Base-by-base conservation (phyloP, 2,888 invertebrate species). In the Acronicta psi region DNA sequence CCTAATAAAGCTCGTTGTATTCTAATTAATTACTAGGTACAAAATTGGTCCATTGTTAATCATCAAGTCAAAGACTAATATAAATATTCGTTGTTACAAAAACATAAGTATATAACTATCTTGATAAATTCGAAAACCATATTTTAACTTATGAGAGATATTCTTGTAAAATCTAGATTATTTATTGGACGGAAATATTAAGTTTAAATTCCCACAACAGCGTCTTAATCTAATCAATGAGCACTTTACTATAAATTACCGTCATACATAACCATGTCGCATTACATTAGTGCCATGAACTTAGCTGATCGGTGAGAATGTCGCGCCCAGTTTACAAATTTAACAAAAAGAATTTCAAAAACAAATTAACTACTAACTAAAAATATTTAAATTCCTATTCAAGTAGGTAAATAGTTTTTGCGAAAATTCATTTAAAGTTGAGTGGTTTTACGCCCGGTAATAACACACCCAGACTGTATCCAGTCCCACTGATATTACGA, bases 1-100 rank as follows among this genome's bases (percentile, higher is more conserved):
- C 42, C 89, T 91, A 90, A 84, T 91, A 91, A 91, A 91, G 91
- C 91, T 91, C 86, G 76, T 84, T 86, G 85, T 82, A 79, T 76
- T 82, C 81, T 70, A 77, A 79, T 61, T 78, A 73, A 52, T 47
- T 59, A 71, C 66, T 73, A 79, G 59, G 72, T 74, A 80, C 64
- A 77, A 77, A 68, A 80, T 78, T 84, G 80, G 81, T 78, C 79
- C 75, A 31, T 59, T 58, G 42, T 37, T 49, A 3, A 36, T 45
- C n/a, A 57, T 54, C 45, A 49, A 65, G 43, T 58, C 37, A 11
- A 37, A 10, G 4, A 7, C 25, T n/a, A n/a, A n/a, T 36, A n/a
- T 45, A 29, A 23, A 50, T 23, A 23, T 38, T 58, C 46, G 8
- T 18, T 38, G 40, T 38, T 43, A 37, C 13, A 41, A 29, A 23